These are phyloP conservation scores for Aphaenogaster ashmeadi DNA, from an alignment of 1,140 invertebrate genomes.

Conservation along the genomic window DNA sequence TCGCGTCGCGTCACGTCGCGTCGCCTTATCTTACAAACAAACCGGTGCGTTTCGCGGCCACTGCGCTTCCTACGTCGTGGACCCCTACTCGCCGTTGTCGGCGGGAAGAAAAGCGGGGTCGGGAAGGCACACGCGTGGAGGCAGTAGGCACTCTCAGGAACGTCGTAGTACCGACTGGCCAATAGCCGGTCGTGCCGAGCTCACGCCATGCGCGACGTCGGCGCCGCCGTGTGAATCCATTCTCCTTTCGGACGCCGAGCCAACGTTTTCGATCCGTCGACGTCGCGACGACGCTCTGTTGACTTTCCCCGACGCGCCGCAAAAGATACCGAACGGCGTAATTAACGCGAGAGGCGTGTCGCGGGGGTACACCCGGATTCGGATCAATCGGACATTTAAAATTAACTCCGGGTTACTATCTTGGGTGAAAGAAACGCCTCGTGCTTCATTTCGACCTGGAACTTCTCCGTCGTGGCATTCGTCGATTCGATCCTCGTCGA, in stretches of 20 bases:
- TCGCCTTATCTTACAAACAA: neutral
- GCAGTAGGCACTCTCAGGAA: neutral
- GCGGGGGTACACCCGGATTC: neutral
- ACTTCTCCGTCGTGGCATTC: neutral
- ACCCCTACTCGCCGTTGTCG: neutral
- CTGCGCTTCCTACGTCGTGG: conserved; percentile 20
- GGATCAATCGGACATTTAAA: conserved; percentile 26
- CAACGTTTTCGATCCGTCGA: conserved; percentile 3
- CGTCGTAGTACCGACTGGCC: conserved; percentile 58
- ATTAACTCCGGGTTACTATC: neutral
- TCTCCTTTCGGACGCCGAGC: conserved; percentile 5
- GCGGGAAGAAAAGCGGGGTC: conserved; percentile 2
- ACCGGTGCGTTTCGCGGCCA: neutral
- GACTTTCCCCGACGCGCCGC: conserved; percentile 7
- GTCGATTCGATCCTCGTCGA: neutral
- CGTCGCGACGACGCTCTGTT: conserved; percentile 17
- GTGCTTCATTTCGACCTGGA: too few relatives aligned
- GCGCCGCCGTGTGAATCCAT: conserved; percentile 46
- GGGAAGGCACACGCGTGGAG: neutral
- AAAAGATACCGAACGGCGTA: neutral
- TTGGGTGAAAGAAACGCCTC: neutral
- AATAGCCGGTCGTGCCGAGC: conserved; percentile 46
- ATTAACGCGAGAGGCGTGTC: neutral
- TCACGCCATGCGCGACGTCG: conserved; percentile 63
- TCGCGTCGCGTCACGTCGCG: neutral